phyloP scores from a whole-genome alignment of 1,140 invertebrate genomes.

The Leptestheria dahalacensis region DNA sequence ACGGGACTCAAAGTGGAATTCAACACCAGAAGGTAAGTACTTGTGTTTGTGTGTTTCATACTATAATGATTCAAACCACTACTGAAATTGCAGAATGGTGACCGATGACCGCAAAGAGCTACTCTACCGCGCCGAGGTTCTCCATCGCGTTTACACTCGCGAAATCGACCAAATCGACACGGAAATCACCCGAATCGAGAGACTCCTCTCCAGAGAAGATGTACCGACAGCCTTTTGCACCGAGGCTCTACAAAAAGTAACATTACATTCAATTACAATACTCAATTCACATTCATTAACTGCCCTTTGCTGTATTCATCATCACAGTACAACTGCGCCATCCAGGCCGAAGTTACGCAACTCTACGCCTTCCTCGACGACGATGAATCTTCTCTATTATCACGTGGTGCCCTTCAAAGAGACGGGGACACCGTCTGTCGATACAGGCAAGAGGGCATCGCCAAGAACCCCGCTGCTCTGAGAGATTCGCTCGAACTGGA shows the following conservation, averaged over 20 bases:
- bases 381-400: background rate
- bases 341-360: slow-evolving; percentile 14
- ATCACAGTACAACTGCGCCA: slow-evolving; percentile 7
- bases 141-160: slow-evolving; percentile 72
- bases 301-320: too few species aligned
- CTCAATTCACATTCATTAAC: too few species aligned
- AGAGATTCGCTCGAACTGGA: slow-evolving; percentile 2
- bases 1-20: slow-evolving; percentile 74
- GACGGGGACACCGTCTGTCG: background rate
- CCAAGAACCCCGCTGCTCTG: slow-evolving; percentile 1
- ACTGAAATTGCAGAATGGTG: slow-evolving; percentile 29
- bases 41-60: background rate
- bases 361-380: slow-evolving; percentile 11
- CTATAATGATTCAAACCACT: too few species aligned
- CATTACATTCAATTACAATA: background rate
- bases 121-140: slow-evolving; percentile 71
- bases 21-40: slow-evolving; percentile 51
- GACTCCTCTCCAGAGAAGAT: slow-evolving; percentile 32
- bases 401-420: background rate
- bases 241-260: background rate
- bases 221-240: background rate
- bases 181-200: slow-evolving; percentile 60
- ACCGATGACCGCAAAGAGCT: slow-evolving; percentile 47
- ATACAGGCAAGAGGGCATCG: background rate
- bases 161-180: slow-evolving; percentile 64